Evolutionary conservation across 2,797 vertebrate genomes (phyloP), one percentile per base, ranked within the genome.

Genomic region (Lates japonicus): DNA sequence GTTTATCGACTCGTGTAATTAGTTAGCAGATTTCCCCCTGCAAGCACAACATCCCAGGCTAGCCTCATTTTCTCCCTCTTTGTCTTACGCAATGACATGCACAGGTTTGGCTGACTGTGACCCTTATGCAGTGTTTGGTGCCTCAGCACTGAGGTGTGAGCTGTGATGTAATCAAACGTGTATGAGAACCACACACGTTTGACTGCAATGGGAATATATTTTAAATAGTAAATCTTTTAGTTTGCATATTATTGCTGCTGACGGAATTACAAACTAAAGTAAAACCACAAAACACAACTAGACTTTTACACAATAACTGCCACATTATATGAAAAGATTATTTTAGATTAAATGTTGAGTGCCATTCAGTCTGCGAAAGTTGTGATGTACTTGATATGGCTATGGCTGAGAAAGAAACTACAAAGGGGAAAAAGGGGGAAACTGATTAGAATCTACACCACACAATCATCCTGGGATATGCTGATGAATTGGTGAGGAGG

Each of bases 1-100:
- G 46, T 84, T 90, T 87, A 90, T 84, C 73, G 22, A 22, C 73
- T 81, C 5, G 31, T 81, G 78, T 88, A 90, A 93, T 94, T 93
- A 86, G 78, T 87, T 83, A 86, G 72, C 72, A 87, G 69, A 88
- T 80, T 74, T 90, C 67, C 74, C 67, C 66, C 66, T 70, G 70
- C 73, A 82, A 80, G 74, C 67, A 44, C 70, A 76, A 70, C 84
- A 76, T 44, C 66, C 66, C 64, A 2, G 20, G 48, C 80, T 33
- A 49, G 70, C 79, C 78, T 76, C 42, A n/a, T 74, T 73, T 74
- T 67, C 51, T 71, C 70, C 51, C 60, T 58, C 52, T 52, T 10
- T 10, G 51, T 64, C 68, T 92, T 87, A 84, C 16, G 70, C 71
- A 92, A 83, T 46, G 63, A 29, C 78, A 70, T 74, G 61, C 81